phyloP scores from a whole-genome alignment of 2,797 vertebrate genomes.

The Picus viridis region DNA sequence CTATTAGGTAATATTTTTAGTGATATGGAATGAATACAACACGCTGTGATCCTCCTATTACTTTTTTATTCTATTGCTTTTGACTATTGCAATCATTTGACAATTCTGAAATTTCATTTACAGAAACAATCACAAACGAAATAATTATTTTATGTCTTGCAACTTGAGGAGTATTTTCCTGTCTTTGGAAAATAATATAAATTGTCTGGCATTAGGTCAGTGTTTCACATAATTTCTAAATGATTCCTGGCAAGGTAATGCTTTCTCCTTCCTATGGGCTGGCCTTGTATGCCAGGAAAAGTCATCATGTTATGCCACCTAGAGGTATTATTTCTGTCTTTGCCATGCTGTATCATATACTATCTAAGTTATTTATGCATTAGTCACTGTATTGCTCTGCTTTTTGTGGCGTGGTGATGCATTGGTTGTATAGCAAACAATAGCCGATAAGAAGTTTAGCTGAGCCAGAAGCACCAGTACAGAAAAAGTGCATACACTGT shows the following conservation, averaged over 20 bases:
- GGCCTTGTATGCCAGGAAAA: neutral
- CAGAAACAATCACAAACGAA: neutral
- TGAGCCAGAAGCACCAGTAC: neutral
- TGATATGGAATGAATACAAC: neutral
- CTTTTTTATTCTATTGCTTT: neutral
- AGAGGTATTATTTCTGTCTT: neutral
- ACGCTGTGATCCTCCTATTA: neutral
- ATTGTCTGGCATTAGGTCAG: neutral
- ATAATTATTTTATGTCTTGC: neutral
- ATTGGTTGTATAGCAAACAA: neutral
- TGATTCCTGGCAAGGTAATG: neutral
- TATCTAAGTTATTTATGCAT: neutral
- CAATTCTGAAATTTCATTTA: neutral
- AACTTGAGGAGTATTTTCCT: neutral
- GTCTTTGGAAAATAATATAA: neutral
- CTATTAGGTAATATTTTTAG: neutral
- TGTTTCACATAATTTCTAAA: conserved; percentile 19
- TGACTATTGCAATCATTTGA: neutral
- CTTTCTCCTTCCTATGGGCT: neutral
- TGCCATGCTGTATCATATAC: neutral
- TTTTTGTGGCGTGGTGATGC: neutral
- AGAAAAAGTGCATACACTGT: neutral
- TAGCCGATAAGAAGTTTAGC: neutral
- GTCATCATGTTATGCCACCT: conserved; percentile 12
- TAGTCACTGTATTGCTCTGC: neutral